phyloP scores from a whole-genome alignment of 2,797 vertebrate genomes.

The Corythornis leucogaster region DNA sequence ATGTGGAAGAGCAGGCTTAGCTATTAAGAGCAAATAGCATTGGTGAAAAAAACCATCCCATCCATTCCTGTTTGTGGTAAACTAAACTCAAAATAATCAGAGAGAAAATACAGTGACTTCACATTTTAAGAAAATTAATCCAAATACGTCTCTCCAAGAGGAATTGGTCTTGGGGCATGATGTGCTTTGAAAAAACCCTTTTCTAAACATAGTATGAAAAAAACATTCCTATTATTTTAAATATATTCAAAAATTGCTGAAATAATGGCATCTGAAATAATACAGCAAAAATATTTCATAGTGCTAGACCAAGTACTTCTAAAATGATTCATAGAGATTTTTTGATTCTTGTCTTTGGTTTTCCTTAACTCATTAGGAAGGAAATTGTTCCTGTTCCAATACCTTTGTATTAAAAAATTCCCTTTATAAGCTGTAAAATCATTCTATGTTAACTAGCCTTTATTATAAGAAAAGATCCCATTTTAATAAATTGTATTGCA shows the following conservation, averaged over 20 bases:
- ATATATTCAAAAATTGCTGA: neutral
- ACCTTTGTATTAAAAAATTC: neutral
- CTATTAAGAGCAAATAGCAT: neutral
- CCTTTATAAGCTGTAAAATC: neutral
- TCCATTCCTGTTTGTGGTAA: neutral
- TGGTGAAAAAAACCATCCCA: rapidly evolving
- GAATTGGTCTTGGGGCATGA: neutral
- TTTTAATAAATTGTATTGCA: neutral
- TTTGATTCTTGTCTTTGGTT: neutral
- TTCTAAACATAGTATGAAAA: conserved; percentile 16
- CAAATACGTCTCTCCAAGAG: neutral
- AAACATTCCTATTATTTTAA: conserved; percentile 15
- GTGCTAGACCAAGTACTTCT: neutral
- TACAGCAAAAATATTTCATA: neutral
- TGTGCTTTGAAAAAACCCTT: neutral
- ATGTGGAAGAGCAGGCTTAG: neutral
- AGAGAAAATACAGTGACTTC: neutral
- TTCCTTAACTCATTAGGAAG: neutral
- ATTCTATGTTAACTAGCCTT: neutral
- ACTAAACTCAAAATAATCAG: neutral
- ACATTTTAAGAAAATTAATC: neutral
- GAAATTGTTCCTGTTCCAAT: neutral
- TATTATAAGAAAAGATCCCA: neutral
- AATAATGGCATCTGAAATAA: neutral
- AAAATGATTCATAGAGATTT: neutral